phyloP scores from a whole-genome alignment of 2,888 invertebrate species.

The Dicranocentrus wangi region DNA sequence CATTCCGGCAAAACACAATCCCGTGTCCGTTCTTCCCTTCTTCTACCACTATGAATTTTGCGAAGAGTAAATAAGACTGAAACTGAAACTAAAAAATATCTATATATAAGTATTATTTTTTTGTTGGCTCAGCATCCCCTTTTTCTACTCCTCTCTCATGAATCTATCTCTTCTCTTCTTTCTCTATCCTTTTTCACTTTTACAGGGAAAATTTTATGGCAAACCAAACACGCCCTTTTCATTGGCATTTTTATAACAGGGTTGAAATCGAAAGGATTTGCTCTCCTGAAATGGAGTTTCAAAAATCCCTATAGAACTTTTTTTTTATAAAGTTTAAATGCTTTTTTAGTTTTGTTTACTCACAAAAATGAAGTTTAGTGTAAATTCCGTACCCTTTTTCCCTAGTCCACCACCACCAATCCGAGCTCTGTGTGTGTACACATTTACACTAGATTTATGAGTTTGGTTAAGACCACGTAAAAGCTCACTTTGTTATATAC shows the following conservation, averaged over 20 bases:
- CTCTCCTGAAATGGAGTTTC: too few species aligned
- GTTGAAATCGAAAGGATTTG: too few species aligned
- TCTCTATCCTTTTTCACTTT: not conserved
- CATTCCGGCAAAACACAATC: not conserved
- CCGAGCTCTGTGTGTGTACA: constrained; percentile 20
- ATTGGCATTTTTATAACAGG: not conserved
- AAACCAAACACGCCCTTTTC: constrained; percentile 20
- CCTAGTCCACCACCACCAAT: constrained; percentile 34
- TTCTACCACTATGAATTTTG: too few species aligned
- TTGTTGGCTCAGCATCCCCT: constrained; percentile 17
- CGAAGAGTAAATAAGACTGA: constrained; percentile 30
- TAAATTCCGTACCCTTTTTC: not conserved
- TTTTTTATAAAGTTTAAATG: too few species aligned
- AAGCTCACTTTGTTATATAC: constrained; percentile 23
- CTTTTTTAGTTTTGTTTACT: too few species aligned
- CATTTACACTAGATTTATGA: constrained; percentile 39
- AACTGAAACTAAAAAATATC: too few species aligned
- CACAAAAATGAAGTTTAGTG: too few species aligned
- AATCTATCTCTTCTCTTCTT: not conserved
- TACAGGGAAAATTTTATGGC: not conserved
- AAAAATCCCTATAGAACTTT: too few species aligned
- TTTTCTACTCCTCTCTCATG: constrained; percentile 12
- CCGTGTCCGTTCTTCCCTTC: not conserved
- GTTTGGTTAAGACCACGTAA: constrained; percentile 32
- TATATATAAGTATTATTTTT: constrained; percentile 2